Evolutionary conservation across 2,113 vertebrate species (phyloP), one percentile per base, ranked within the genome.

Genomic region (Dendrocopos noguchii): DNA sequence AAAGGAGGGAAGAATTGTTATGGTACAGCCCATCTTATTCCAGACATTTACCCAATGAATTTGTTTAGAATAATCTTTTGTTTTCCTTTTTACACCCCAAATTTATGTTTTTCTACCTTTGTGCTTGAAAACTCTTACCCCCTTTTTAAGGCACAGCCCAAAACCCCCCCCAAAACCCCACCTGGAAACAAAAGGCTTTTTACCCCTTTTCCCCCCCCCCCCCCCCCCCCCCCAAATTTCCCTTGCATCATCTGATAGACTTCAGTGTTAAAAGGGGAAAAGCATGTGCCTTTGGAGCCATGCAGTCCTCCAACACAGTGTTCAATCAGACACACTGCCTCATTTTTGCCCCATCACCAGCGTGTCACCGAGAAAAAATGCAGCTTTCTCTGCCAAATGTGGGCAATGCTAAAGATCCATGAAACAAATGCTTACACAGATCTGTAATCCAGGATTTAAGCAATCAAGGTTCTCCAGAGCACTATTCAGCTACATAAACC

Each of bases 351-450:
- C 87, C 57, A 47, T 86, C 88, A 80, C 63, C 90, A 86, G 87
- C 77, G 93, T 81, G 91, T 96, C 96, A 96, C 83, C 9, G 42
- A 80, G 60, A 60, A 94, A 96, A 95, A 89, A 87, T 64, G 91
- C 71, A 80, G 81, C 44, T 50, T 92, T 82, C 71, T 42, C 64
- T 76, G 93, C 90, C 95, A 97, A 97, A 92, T 59, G 91, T 61
- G 86, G 90, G 80, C 78, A 93, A 50, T 16, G 19, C 60, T 95
- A 84, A 95, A 96, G 85, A 83, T 75, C 90, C 85, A 88, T 94
- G 78, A 94, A 94, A 94, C 91, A 96, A 96, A 97, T 93, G 84
- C 91, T 97, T 91, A 93, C 71, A 76, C 57, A 80, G 77, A 96
- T 94, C 91, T 66, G 50, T 94, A 91, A 95, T 89, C 91, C 91